A percentile compares a stretch with the other conserved stretches of the same genome.
Conservation (phyloP, 2,113 vertebrate genomes). For the Origma solitaria region DNA sequence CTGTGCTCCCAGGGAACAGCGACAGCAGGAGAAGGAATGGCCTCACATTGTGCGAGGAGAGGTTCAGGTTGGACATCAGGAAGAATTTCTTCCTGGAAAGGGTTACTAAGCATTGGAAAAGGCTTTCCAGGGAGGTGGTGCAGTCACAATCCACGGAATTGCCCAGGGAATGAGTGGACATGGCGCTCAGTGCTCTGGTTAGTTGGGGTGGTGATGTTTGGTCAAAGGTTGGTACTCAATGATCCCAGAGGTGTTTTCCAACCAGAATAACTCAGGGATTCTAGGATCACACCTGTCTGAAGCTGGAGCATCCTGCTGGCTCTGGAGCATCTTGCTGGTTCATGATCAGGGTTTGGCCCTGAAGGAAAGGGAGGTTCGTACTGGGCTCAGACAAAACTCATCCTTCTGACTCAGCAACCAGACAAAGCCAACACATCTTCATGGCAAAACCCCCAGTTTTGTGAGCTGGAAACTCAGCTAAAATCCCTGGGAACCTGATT, state of each 20-base stretch:
- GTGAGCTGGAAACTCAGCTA: not conserved
- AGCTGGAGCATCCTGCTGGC: not conserved
- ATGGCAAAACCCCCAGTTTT: not conserved
- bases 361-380: not conserved
- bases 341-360: rapidly evolving
- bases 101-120: not conserved
- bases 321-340: not conserved
- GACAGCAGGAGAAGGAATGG: not conserved
- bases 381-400: not conserved
- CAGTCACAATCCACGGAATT: not conserved
- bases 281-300: not conserved
- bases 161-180: not conserved
- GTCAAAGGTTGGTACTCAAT: not conserved
- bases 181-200: not conserved
- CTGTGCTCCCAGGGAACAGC: not conserved
- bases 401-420: not conserved
- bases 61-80: rapidly evolving
- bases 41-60: not conserved
- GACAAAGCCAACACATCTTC: not conserved
- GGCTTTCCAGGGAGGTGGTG: not conserved
- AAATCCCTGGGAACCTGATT: not conserved
- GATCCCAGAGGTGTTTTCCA: not conserved
- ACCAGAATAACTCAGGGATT: not conserved
- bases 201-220: not conserved
- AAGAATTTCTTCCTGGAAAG: not conserved